These are phyloP conservation scores for Patella ulyssiponensis DNA, from an alignment of 2,888 invertebrate species.

Conservation along the genomic window DNA sequence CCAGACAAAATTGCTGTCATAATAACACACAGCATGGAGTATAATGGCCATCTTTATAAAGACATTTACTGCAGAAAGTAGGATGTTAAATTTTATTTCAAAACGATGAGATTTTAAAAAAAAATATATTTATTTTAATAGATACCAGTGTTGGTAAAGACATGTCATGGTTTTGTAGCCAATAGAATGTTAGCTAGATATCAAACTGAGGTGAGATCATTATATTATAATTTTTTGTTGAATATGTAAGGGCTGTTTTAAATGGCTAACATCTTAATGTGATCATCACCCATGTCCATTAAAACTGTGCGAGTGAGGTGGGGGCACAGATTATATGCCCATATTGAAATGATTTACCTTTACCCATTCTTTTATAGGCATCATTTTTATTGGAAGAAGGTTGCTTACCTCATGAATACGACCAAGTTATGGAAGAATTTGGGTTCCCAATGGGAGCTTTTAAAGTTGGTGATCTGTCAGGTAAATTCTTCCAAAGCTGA, in stretches of 20 bases:
- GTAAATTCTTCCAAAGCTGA: slow-evolving; percentile 20
- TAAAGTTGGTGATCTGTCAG: slow-evolving; percentile 61
- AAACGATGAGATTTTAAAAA: not conserved
- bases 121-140: slow-evolving; percentile 27
- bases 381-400: slow-evolving; percentile 60
- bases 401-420: slow-evolving; percentile 52
- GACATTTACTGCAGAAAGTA: too few relatives aligned
- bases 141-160: slow-evolving; percentile 65
- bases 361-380: not conserved
- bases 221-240: not conserved
- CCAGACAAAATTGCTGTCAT: too few relatives aligned
- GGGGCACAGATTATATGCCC: not conserved
- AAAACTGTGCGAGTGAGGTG: not conserved
- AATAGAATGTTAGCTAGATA: slow-evolving; percentile 59
- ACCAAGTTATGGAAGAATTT: slow-evolving; percentile 58
- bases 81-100: too few relatives aligned
- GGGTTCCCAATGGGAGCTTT: slow-evolving; percentile 65
- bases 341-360: not conserved
- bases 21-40: too few relatives aligned
- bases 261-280: too few relatives aligned
- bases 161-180: slow-evolving; percentile 65
- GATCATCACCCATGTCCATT: too few relatives aligned
- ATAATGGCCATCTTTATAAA: too few relatives aligned
- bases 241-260: too few relatives aligned
- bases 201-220: slow-evolving; percentile 49